Evolutionary conservation across 2,113 vertebrate genomes (phyloP).

Genomic region (Coturnix japonica): DNA sequence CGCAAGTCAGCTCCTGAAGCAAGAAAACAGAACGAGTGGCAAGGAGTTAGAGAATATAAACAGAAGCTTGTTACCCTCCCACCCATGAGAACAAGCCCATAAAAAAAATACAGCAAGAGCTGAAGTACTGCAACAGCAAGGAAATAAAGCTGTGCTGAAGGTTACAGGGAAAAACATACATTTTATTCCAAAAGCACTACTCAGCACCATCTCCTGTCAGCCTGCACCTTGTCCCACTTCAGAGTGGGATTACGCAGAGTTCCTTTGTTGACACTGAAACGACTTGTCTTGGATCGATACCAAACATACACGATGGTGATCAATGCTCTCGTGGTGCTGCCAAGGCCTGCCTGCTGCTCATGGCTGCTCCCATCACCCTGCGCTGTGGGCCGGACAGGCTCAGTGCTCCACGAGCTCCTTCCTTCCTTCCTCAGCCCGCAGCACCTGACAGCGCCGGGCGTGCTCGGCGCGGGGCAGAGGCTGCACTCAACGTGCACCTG

Average conservation of each 20-base stretch:
- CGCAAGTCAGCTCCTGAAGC: constrained; percentile 71
- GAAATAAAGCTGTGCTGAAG: not conserved
- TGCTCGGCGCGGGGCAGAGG: not conserved
- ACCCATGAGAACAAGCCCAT: not conserved
- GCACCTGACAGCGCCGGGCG: constrained; percentile 27
- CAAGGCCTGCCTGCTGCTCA: constrained; percentile 46
- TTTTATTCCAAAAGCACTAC: constrained; percentile 12
- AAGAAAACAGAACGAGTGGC: constrained; percentile 54
- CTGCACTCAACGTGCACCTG: not conserved
- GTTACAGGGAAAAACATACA: not conserved
- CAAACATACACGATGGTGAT: constrained; percentile 54
- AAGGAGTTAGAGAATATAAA: constrained; percentile 25
- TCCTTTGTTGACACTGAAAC: constrained; percentile 36
- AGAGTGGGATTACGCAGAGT: not conserved
- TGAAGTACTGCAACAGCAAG: not conserved
- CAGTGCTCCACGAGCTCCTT: not conserved
- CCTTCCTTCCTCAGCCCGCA: not conserved
- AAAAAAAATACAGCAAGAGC: not conserved
- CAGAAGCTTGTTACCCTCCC: not conserved
- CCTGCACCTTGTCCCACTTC: constrained; percentile 8
- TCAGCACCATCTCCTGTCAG: not conserved
- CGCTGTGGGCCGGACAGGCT: not conserved
- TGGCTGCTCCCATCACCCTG: constrained; percentile 6
- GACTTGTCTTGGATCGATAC: constrained; percentile 61
- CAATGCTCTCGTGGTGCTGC: constrained; percentile 42